These are phyloP conservation scores for Siphlonurus alternatus DNA, from an alignment of 2,888 invertebrate species.

Conservation along the genomic window DNA sequence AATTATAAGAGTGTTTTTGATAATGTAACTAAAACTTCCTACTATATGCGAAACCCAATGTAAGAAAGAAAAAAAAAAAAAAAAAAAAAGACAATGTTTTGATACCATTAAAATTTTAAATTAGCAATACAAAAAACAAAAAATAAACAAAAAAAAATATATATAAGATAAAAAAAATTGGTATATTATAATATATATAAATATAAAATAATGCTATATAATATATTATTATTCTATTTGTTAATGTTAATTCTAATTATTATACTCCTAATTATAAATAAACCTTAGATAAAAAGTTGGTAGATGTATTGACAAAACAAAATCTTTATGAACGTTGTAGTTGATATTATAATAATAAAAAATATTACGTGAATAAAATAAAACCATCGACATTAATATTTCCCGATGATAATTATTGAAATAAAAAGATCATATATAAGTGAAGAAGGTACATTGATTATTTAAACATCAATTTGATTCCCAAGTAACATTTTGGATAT, in stretches of 20 bases:
- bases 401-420: too few relatives aligned
- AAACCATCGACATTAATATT: background rate
- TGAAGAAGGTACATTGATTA: too few relatives aligned
- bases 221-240: background rate
- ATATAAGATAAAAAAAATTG: background rate
- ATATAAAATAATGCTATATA: too few relatives aligned
- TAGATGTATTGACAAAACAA: background rate
- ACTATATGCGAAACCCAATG: too few relatives aligned
- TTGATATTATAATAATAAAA: background rate
- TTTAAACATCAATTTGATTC: too few relatives aligned
- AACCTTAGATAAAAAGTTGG: background rate
- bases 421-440: too few relatives aligned
- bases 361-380: background rate
- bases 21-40: background rate
- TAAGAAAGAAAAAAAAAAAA: background rate
- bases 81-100: background rate
- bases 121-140: background rate
- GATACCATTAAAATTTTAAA: background rate
- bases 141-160: background rate
- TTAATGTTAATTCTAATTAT: background rate
- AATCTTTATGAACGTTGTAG: background rate
- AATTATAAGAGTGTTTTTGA: background rate
- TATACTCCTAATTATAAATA: background rate
- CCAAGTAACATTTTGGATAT: too few relatives aligned
- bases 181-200: too few relatives aligned